phyloP scores from a whole-genome alignment of 2,888 invertebrate species.

The Myopa testacea region DNA sequence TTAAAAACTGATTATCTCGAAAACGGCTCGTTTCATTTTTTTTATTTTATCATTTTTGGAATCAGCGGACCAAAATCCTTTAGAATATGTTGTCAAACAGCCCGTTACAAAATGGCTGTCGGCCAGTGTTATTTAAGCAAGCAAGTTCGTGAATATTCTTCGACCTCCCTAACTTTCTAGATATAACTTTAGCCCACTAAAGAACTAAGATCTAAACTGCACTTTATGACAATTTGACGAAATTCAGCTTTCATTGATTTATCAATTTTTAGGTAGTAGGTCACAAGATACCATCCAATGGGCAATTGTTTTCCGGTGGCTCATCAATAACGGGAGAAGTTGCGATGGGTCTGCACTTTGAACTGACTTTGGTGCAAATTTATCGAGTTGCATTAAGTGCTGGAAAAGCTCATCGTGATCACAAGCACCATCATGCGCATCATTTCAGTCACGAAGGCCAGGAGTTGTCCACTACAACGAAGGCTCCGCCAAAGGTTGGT shows the following conservation, averaged over 20 bases:
- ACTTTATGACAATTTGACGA: no score
- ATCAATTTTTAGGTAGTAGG: constrained; percentile 75
- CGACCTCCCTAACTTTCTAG: no score
- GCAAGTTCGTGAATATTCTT: no score
- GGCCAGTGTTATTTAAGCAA: no score
- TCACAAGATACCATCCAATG: constrained; percentile 80
- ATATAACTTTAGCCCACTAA: no score
- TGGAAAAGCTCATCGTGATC: constrained; percentile 87
- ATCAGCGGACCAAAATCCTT: no score
- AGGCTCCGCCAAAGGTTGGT: constrained; percentile 68
- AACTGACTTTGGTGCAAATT: constrained; percentile 83
- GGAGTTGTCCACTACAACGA: constrained; percentile 72
- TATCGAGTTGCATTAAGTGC: constrained; percentile 85
- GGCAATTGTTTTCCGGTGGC: constrained; percentile 78
- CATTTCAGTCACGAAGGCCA: constrained; percentile 82
- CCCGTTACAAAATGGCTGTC: no score
- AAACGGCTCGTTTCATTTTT: no score
- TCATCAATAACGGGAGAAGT: constrained; percentile 64
- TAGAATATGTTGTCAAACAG: no score
- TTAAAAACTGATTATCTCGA: no score
- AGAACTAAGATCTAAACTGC: no score
- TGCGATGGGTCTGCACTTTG: constrained; percentile 68
- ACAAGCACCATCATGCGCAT: constrained; percentile 88
- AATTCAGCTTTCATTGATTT: neutral
- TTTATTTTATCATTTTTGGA: no score